These are phyloP conservation scores for Ibidorhyncha struthersii DNA, from an alignment of 2,113 vertebrate genomes.

Conservation along the genomic window DNA sequence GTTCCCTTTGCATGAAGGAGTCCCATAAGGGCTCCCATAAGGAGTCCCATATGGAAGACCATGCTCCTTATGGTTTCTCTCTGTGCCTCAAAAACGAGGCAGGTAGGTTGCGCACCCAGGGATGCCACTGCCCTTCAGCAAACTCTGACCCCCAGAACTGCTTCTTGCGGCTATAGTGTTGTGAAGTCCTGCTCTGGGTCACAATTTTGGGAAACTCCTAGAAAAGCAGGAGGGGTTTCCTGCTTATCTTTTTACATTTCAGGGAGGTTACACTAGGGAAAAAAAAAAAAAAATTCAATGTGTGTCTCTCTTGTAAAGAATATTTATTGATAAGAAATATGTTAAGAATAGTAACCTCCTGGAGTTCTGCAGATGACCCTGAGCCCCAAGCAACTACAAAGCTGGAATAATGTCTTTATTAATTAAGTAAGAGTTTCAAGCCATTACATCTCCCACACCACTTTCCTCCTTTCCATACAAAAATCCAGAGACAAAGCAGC, in stretches of 20 bases:
- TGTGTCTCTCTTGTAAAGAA: not conserved
- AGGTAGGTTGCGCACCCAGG: rapidly evolving
- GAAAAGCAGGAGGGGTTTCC: not conserved
- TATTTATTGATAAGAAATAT: not conserved
- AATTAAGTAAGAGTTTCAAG: not conserved
- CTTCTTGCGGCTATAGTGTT: not conserved
- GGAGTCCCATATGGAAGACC: not conserved
- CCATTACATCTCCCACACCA: not conserved
- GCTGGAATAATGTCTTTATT: not conserved
- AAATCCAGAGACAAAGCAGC: not conserved
- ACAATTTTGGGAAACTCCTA: not conserved
- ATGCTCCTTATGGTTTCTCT: not conserved
- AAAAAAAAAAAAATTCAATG: no score
- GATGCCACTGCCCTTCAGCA: not conserved
- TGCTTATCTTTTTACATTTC: not conserved
- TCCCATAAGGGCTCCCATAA: not conserved
- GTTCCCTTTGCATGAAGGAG: not conserved
- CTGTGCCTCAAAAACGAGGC: rapidly evolving
- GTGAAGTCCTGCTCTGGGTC: not conserved
- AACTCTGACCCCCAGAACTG: not conserved
- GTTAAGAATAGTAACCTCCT: not conserved
- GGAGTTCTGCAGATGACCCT: not conserved
- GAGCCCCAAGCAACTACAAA: not conserved
- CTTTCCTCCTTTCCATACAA: not conserved
- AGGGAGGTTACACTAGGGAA: not conserved